Base-by-base conservation (phyloP, 2,888 invertebrate species). In the Leptinotarsa haldemani region DNA sequence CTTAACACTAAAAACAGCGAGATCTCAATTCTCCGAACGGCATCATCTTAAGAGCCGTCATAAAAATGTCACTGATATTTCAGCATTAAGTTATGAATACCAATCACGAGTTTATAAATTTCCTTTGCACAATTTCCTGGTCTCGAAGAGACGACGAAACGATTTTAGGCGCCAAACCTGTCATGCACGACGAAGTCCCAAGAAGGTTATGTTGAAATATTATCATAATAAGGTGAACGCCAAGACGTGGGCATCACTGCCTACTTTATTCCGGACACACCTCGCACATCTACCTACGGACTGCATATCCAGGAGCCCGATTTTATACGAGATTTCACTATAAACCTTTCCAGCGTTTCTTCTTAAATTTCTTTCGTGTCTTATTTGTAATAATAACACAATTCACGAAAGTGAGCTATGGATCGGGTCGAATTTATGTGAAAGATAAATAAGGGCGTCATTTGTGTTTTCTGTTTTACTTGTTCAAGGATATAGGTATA, bases 151-250 rank as follows among this genome's bases (percentile, higher is more conserved):
- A 22, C 56, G 56, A 56, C 20, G 2, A 56, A 56, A 56, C 56
- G 56, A 61, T 61, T 61, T 61, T 61, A 61, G 61, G 61, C 61
- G 61, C 61, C 61, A 13, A 61, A 61, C 25, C 61, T 40, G 61
- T 61, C 61, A 25, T 40, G 61, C 61, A 61, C n/a, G 61, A 30
- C 16, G 61, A 18, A 30, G 40, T n/a, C 40, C 18, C 61, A 40
- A 40, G 61, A 61, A 61, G 61, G 61, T 30, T 30, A n/a, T 30
- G n/a, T 61, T 61, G 61, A 56, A 56, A 56, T 56, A 56, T 56
- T 56, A 61, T 40, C 61, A 61, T 61, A 61, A 61, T 61, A 61
- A 61, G 61, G 61, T 61, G 61, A 61, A 40, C 61, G 61, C 61
- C 0, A n/a, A 16, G 40, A 61, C 40, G 61, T 61, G 61, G 61